Base-by-base conservation (phyloP, 2,797 vertebrate species). In the Takifugu ocellatus region DNA sequence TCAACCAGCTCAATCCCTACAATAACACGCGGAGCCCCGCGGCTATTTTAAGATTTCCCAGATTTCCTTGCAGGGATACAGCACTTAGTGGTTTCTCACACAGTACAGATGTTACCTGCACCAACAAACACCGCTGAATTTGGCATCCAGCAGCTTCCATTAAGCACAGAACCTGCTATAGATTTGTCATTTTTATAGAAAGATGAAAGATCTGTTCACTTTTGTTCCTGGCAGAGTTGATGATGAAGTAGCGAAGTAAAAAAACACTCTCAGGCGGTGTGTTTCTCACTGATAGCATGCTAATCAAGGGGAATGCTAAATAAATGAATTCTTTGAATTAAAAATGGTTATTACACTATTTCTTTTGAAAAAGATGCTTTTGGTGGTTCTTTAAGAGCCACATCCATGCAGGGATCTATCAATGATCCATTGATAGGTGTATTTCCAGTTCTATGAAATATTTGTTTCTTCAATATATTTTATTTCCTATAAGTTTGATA, bases 21-120 rank as follows among this genome's bases (percentile, higher is more conserved):
- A 90, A 92, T 79, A 92, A 92, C 87, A 90, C 55, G 47, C 63
- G 61, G 76, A 88, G 87, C 84, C 86, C 84, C 36, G 49, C 54
- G 62, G 87, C 78, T 91, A 91, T 92, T 90, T 92, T 87, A 84
- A 88, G 88, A 90, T 86, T 89, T 89, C 84, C 88, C 83, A 89
- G 75, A 88, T 89, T 88, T 84, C 84, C 87, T 88, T 55, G 65
- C 74, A 51, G 84, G 83, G 84, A 83, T 84, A 81, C 72, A 75
- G 85, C 84, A 87, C 77, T 90, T 88, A 84, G 88, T 72, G 90
- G 91, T 90, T 73, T 75, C 75, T 78, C 59, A 47, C 74, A 81
- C 79, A 75, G 82, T 15, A 36, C 48, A 59, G 57, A 59, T 59
- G 48, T 59, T 59, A 59, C 57, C 57, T 59, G 57, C 39, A 59